phyloP scores from a whole-genome alignment of 2,888 invertebrate genomes.

The Vanessa cardui region DNA sequence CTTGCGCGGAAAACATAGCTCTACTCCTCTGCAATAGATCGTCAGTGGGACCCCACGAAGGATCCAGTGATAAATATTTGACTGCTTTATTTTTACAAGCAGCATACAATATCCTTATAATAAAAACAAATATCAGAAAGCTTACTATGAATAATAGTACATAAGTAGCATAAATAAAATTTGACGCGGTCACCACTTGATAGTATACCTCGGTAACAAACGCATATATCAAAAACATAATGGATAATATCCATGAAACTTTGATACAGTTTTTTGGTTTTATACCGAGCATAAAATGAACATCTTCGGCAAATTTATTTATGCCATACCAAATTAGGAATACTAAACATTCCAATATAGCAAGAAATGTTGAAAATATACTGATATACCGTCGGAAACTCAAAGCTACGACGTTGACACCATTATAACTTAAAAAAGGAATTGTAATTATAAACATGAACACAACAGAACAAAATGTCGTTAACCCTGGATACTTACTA shows the following conservation, averaged over 20 bases:
- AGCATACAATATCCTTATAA: slow-evolving; percentile 49
- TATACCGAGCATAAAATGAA: slow-evolving; percentile 76
- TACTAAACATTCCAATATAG: slow-evolving; percentile 55
- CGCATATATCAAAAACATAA: slow-evolving; percentile 49
- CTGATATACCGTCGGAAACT: slow-evolving; percentile 47
- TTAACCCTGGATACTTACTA: slow-evolving; percentile 55
- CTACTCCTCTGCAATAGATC: slow-evolving; percentile 67
- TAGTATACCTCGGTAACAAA: slow-evolving; percentile 48
- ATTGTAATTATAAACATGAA: slow-evolving; percentile 55
- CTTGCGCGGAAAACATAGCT: slow-evolving; percentile 75
- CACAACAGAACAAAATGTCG: slow-evolving; percentile 47
- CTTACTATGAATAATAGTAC: slow-evolving; percentile 19
- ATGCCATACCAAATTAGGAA: slow-evolving; percentile 70
- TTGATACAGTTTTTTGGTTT: slow-evolving; percentile 61
- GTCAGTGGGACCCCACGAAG: slow-evolving; percentile 66
- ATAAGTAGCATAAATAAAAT: slow-evolving; percentile 29
- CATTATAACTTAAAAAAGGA: slow-evolving; percentile 56
- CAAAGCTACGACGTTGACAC: slow-evolving; percentile 46
- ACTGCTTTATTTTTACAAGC: slow-evolving; percentile 46
- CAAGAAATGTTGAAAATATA: slow-evolving; percentile 50
- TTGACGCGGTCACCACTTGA: slow-evolving; percentile 14
- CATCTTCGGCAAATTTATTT: slow-evolving; percentile 68
- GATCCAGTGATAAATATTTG: slow-evolving; percentile 51
- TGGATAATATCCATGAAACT: slow-evolving; percentile 55
- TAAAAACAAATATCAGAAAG: slow-evolving; percentile 34